A percentile compares a stretch with the other conserved stretches of the same genome.
Evolutionary conservation across 2,797 vertebrate genomes (phyloP).

Genomic region (Gouania willdenowi): DNA sequence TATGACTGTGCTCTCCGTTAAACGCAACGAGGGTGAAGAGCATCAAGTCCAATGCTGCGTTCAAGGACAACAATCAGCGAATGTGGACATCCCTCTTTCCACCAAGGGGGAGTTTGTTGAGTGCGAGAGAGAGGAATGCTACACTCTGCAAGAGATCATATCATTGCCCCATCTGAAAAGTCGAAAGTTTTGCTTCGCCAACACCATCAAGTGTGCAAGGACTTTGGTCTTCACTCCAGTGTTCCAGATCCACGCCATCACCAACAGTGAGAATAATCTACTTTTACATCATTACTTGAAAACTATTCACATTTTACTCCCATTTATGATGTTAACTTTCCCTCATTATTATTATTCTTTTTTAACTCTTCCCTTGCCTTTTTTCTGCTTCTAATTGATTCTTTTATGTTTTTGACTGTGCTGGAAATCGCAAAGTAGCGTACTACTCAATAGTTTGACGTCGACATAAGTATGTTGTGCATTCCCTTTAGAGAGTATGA

Average conservation of each 20-base stretch:
- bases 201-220: constrained; percentile 13
- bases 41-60: constrained; percentile 61
- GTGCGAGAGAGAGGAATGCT: constrained; percentile 42
- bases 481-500: too few relatives aligned
- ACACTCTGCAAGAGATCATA: constrained; percentile 74
- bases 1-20: constrained; percentile 63
- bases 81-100: constrained; percentile 63
- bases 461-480: too few relatives aligned
- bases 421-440: too few relatives aligned
- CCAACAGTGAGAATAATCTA: constrained; percentile 79
- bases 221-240: constrained; percentile 69
- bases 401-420: too few relatives aligned
- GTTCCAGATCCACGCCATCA: constrained; percentile 80
- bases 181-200: constrained; percentile 64
- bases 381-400: too few relatives aligned
- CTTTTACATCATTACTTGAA: not conserved
- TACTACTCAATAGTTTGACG: too few relatives aligned
- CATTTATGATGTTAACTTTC: too few relatives aligned
- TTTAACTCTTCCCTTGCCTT: too few relatives aligned
- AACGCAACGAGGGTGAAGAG: constrained; percentile 9
- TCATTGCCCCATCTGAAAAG: constrained; percentile 34
- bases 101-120: constrained; percentile 64
- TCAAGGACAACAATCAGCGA: constrained; percentile 35
- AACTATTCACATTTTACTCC: too few relatives aligned
- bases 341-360: too few relatives aligned